Conservation (phyloP, 1,140 invertebrate species). For the Drosophila sechellia region DNA sequence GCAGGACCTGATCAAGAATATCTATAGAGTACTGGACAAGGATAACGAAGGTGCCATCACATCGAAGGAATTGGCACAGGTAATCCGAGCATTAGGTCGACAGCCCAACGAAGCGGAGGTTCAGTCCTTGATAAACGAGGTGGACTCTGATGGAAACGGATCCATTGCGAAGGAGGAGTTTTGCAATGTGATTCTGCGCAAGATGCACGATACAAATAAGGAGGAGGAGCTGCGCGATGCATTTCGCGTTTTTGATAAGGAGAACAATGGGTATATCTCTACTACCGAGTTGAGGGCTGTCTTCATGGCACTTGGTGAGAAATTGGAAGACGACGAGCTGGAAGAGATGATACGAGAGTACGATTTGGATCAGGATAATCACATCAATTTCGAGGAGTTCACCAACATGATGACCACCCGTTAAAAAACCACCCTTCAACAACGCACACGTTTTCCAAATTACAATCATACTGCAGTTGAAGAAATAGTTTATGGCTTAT, state of each 20-base stretch:
- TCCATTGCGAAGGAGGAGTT: constrained; percentile 29
- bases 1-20: neutral
- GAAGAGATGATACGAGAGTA: constrained; percentile 87
- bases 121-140: constrained; percentile 52
- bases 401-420: constrained; percentile 50
- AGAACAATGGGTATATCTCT: constrained; percentile 37
- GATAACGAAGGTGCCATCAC: constrained; percentile 41
- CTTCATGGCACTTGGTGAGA: constrained; percentile 88
- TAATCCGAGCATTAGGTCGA: constrained; percentile 15
- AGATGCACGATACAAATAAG: constrained; percentile 7
- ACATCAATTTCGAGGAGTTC: constrained; percentile 91
- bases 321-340: constrained; percentile 41
- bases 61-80: constrained; percentile 28
- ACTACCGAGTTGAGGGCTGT: constrained; percentile 85
- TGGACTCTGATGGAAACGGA: constrained; percentile 54
- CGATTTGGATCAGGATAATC: constrained; percentile 94
- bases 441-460: neutral
- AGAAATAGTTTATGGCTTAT: neutral
- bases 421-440: neutral
- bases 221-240: constrained; percentile 50
- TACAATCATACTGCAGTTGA: neutral
- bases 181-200: constrained; percentile 12
- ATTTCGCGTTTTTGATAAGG: constrained; percentile 44
- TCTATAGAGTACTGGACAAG: constrained; percentile 14
- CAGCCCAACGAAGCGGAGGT: constrained; percentile 34